Conservation (phyloP, 1,140 invertebrate species). For the Pseudomyrmex dendroicus region DNA sequence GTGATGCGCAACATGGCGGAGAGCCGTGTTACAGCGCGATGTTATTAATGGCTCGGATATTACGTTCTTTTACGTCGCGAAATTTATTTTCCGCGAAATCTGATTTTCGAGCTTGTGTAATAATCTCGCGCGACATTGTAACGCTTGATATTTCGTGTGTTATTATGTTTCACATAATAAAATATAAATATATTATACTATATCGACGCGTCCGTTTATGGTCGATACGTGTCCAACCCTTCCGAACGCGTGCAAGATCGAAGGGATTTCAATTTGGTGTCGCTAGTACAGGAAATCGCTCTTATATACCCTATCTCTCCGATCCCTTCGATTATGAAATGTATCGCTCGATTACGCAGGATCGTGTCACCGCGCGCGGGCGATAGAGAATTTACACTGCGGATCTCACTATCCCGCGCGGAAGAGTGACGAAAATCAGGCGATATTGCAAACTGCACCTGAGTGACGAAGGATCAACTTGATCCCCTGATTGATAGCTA, state of each 20-base stretch:
- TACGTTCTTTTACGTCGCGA: neutral
- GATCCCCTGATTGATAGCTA: conserved; percentile 49
- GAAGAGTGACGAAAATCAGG: conserved; percentile 34
- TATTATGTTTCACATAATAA: too few species aligned
- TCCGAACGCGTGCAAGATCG: neutral
- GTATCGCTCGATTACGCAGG: conserved; percentile 57
- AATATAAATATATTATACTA: too few species aligned
- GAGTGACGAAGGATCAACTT: conserved; percentile 38
- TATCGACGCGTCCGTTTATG: too few species aligned
- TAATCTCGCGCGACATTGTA: too few species aligned
- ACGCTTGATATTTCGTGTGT: too few species aligned
- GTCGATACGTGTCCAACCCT: too few species aligned
- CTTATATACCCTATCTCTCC: neutral
- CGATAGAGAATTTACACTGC: conserved; percentile 48
- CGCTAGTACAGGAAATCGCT: conserved; percentile 26
- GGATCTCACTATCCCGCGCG: conserved; percentile 14
- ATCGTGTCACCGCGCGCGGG: conserved; percentile 44
- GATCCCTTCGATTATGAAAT: conserved; percentile 52
- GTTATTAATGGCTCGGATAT: neutral
- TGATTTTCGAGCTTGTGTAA: too few species aligned
- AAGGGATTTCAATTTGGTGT: conserved; percentile 37
- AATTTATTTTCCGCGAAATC: neutral
- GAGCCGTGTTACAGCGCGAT: neutral
- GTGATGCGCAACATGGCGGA: neutral
- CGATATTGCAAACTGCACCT: conserved; percentile 33